Evolutionary conservation across 2,797 vertebrate species (phyloP).

Genomic region (Merluccius polli): DNA sequence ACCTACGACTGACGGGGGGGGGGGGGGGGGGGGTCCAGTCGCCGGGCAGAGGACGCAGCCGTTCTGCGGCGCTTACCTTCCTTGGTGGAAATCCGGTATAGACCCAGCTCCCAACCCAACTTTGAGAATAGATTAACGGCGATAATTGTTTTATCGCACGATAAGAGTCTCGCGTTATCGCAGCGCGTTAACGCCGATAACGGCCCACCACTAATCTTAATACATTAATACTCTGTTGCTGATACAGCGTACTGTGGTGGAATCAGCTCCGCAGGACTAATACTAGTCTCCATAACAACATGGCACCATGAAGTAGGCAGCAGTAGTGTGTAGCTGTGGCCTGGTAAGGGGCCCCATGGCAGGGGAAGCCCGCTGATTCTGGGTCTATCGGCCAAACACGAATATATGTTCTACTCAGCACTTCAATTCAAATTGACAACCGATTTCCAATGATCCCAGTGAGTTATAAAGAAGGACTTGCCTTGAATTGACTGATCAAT

Average conservation of each 20-base stretch:
- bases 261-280: background rate
- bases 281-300: background rate
- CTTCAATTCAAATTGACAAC: background rate
- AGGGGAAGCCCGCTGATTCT: background rate
- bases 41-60: too few relatives aligned
- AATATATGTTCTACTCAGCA: background rate
- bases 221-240: constrained; percentile 8
- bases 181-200: too few relatives aligned
- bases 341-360: background rate
- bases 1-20: too few relatives aligned
- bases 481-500: background rate
- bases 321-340: background rate
- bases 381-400: background rate
- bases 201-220: too few relatives aligned
- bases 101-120: too few relatives aligned
- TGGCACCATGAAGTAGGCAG: background rate
- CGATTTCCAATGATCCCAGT: background rate
- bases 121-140: too few relatives aligned
- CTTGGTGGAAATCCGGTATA: too few relatives aligned
- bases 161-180: too few relatives aligned
- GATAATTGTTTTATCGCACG: too few relatives aligned
- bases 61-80: too few relatives aligned
- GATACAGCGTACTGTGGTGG: background rate
- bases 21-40: too few relatives aligned
- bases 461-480: background rate